Base-by-base conservation (phyloP, 2,113 vertebrate species). In the Eulemur macaco region DNA sequence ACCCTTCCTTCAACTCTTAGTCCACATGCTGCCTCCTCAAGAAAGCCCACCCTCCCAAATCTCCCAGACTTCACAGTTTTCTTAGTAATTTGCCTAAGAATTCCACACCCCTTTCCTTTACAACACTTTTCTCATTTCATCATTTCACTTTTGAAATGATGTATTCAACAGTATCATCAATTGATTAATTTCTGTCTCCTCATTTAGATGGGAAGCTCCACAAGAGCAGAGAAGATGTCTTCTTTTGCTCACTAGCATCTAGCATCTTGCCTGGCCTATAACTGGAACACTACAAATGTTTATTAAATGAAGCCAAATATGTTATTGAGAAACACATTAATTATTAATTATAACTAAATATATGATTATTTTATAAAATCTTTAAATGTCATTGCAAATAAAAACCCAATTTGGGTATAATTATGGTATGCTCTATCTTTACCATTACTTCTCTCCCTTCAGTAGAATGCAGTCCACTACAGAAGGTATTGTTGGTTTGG, bases 361-460 rank as follows among this genome's bases (percentile, higher is more conserved):
- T 47, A 80, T 80, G 14, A 54, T 60, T 86, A 77, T 89, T 89
- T 92, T 80, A 56, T 71, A 96, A 92, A 73, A 78, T 27, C 3
- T 93, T 27, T 86, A 66, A 95, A 92, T 84, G 17, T n/a, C 21
- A 82, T 66, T 89, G 50, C 27, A 95, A 91, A 92, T 87, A 76
- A 90, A 90, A 58, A 85, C 39, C 66, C 37, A 31, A 37, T 47
- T 94, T 80, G 58, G 39, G 27, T 89, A 87, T 14, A 87, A 27
- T 71, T 77, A 66, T 47, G 56, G 6, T 34, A 58, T 71, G 29
- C 4, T 76, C 27, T 84, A 52, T 6, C 1, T 92, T 91, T 96
- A 39, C 47, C 14, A 90, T 86, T 37, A 56, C n/a, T 85, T 91
- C 29, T 83, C 77, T 91, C 1, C 20, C 23, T 68, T 63, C 66